Percentiles rank a stretch among this genome's conserved stretches.
phyloP scores from a whole-genome alignment of 2,888 invertebrate species.

The Platynereis dumerilii region DNA sequence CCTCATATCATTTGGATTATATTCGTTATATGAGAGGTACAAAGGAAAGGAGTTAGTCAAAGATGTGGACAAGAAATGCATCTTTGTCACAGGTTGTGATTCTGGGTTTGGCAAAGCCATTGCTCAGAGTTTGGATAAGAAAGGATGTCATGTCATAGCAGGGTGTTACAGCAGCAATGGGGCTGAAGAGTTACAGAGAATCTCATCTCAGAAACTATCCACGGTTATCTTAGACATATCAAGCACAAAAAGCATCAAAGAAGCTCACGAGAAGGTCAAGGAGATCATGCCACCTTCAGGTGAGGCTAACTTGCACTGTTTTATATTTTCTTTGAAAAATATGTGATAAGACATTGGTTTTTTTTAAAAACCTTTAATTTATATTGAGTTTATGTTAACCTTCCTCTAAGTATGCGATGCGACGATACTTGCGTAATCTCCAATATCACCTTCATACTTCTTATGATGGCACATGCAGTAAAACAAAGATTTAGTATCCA shows the following conservation, averaged over 20 bases:
- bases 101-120: neutral
- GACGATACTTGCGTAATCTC: too few relatives aligned
- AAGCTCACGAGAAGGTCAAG: neutral
- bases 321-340: too few relatives aligned
- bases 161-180: neutral
- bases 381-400: too few relatives aligned
- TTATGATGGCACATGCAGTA: too few relatives aligned
- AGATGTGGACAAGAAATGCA: neutral
- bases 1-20: neutral
- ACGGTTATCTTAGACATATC: neutral
- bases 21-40: neutral
- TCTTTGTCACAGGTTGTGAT: slow-evolving; percentile 6
- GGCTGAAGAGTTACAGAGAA: neutral
- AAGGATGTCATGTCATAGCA: neutral
- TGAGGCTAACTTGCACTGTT: too few relatives aligned
- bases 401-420: too few relatives aligned
- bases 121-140: neutral
- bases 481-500: too few relatives aligned
- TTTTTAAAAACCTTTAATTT: too few relatives aligned
- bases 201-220: neutral
- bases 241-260: neutral
- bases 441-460: too few relatives aligned
- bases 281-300: neutral
- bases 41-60: neutral
- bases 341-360: too few relatives aligned